Evolutionary conservation across 2,113 vertebrate genomes (phyloP).

Genomic region (Macroglossus sobrinus): DNA sequence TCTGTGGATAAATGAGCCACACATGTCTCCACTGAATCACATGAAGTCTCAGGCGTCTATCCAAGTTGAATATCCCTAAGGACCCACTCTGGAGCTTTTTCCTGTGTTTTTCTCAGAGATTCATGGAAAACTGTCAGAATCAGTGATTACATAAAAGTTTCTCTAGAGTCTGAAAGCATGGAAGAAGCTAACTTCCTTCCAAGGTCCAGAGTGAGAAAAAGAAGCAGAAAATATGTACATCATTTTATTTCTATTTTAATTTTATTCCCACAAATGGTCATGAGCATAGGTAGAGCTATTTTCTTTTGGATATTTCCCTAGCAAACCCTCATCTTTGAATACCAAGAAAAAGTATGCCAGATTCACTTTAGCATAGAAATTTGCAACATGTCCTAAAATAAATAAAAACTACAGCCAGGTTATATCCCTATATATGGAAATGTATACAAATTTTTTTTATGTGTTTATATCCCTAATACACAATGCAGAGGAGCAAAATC

Average conservation of each 20-base stretch:
- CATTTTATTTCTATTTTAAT: background rate
- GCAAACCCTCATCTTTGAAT: background rate
- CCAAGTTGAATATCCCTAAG: conserved; percentile 44
- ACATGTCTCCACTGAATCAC: conserved; percentile 37
- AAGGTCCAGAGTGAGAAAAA: background rate
- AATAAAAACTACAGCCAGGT: background rate
- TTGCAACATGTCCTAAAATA: background rate
- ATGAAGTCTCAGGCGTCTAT: background rate
- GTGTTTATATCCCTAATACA: background rate
- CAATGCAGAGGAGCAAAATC: background rate
- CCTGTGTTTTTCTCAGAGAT: conserved; percentile 55
- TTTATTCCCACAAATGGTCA: background rate
- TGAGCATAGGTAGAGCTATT: background rate
- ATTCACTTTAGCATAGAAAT: background rate
- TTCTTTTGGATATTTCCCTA: background rate
- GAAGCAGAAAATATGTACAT: background rate
- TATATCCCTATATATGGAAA: too few species aligned
- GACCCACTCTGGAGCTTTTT: conserved; percentile 36
- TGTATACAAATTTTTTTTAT: too few species aligned
- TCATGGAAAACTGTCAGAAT: conserved; percentile 47
- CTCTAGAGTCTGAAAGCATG: conserved; percentile 2
- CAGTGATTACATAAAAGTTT: conserved; percentile 43
- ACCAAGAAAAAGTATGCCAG: background rate
- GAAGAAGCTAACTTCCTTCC: background rate
- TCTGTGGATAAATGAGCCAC: background rate